These are phyloP conservation scores for Collichthys lucidus DNA, from an alignment of 2,113 vertebrate genomes.

Conservation along the genomic window DNA sequence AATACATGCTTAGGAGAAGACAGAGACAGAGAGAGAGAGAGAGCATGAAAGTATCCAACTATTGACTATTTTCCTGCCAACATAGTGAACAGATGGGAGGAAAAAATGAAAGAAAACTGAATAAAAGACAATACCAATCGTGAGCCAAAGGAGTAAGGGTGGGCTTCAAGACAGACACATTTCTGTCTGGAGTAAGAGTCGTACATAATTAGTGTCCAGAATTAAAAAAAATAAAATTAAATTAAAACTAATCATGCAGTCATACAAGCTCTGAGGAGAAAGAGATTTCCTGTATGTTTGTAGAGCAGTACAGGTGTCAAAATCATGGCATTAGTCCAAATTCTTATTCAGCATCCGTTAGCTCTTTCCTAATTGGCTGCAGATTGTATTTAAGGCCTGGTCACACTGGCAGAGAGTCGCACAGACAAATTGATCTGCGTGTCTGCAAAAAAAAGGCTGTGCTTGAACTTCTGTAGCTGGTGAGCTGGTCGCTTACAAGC, in stretches of 20 bases:
- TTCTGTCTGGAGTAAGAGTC: background rate
- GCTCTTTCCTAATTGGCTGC: slow-evolving; percentile 1
- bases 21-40: background rate
- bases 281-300: background rate
- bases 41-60: background rate
- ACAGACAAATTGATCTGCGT: background rate
- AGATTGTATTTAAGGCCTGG: background rate
- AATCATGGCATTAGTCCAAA: background rate
- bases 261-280: background rate
- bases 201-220: background rate
- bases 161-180: background rate
- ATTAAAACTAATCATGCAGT: background rate
- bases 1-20: background rate
- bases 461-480: background rate
- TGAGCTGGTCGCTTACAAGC: background rate
- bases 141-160: background rate
- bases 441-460: background rate
- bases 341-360: background rate
- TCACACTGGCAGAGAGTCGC: background rate
- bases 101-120: background rate
- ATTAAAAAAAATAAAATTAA: background rate
- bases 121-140: too few relatives aligned
- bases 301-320: background rate
- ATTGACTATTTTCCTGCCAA: slow-evolving; percentile 7
- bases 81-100: background rate